A percentile compares a stretch with the other conserved stretches of the same genome.
Evolutionary conservation across 2,888 invertebrate genomes (phyloP).

Genomic region (Axea sp.): DNA sequence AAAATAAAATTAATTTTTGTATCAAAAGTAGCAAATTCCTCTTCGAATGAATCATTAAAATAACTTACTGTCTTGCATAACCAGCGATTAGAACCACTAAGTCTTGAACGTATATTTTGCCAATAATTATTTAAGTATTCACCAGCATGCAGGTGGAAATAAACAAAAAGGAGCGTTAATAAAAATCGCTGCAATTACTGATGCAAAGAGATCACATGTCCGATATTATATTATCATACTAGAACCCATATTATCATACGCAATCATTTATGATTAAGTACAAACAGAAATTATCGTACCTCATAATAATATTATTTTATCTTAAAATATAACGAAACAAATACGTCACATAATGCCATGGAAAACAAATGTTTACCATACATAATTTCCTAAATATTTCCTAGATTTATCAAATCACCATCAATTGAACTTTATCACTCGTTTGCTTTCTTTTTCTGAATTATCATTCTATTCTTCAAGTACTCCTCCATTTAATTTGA

Average conservation of each 20-base stretch:
- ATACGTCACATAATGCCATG: slow-evolving; percentile 28
- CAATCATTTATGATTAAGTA: slow-evolving; percentile 53
- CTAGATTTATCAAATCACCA: too few species aligned
- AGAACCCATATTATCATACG: slow-evolving; percentile 44
- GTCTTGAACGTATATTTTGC: too few species aligned
- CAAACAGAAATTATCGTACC: slow-evolving; percentile 47
- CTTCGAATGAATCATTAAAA: too few species aligned
- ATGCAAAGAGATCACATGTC: slow-evolving; percentile 44
- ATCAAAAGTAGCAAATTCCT: too few species aligned
- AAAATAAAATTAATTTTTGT: too few species aligned
- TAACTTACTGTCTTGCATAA: too few species aligned
- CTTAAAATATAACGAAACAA: slow-evolving; percentile 41
- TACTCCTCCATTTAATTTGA: too few species aligned
- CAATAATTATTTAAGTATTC: slow-evolving; percentile 40
- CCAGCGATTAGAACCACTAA: too few species aligned
- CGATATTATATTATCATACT: slow-evolving; percentile 45
- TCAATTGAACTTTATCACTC: slow-evolving; percentile 2
- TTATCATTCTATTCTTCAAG: too few species aligned
- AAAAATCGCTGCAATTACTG: slow-evolving; percentile 44
- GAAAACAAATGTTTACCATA: too few species aligned
- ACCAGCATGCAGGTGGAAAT: slow-evolving; percentile 8
- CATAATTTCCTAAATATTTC: too few species aligned
- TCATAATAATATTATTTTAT: slow-evolving; percentile 40
- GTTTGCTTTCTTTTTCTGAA: too few species aligned
- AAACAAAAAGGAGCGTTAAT: slow-evolving; percentile 36